A percentile compares a stretch with the other conserved stretches of the same genome.
phyloP scores from a whole-genome alignment of 2,888 invertebrate species.

The Eilema depressum region DNA sequence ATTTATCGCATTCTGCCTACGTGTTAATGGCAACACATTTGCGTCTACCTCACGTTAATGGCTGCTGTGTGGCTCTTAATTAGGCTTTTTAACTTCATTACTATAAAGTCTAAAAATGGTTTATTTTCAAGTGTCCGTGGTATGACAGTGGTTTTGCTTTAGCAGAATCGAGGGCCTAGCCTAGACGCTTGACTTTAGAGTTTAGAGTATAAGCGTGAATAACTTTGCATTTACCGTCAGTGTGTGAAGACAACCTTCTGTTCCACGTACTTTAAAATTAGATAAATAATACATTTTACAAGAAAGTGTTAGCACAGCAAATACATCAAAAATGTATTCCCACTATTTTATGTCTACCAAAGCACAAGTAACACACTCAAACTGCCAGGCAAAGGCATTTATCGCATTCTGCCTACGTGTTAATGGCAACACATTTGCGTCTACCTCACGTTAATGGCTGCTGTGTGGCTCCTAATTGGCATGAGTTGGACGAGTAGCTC shows the following conservation, averaged over 20 bases:
- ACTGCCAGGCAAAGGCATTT: conserved; percentile 26
- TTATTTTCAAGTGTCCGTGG: too few relatives aligned
- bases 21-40: conserved; percentile 50
- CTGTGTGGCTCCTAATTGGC: conserved; percentile 52
- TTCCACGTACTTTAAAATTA: not conserved
- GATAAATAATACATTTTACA: too few relatives aligned
- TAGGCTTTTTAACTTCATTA: too few relatives aligned
- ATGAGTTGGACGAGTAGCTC: conserved; percentile 17
- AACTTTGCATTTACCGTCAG: too few relatives aligned
- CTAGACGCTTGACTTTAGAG: too few relatives aligned
- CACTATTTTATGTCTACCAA: not conserved
- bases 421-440: conserved; percentile 47
- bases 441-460: conserved; percentile 47
- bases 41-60: conserved; percentile 48
- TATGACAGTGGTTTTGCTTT: too few relatives aligned
- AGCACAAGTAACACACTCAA: conserved; percentile 12
- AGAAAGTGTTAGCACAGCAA: too few relatives aligned
- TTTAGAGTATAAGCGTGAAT: too few relatives aligned
- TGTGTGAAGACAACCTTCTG: conserved; percentile 7
- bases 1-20: conserved; percentile 34
- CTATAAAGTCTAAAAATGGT: too few relatives aligned
- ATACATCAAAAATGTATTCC: not conserved
- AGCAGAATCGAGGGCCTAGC: too few relatives aligned
- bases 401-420: conserved; percentile 38
- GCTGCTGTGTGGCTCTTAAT: conserved; percentile 50